Conservation (phyloP, 2,888 invertebrate species). For the Catocala nupta region DNA sequence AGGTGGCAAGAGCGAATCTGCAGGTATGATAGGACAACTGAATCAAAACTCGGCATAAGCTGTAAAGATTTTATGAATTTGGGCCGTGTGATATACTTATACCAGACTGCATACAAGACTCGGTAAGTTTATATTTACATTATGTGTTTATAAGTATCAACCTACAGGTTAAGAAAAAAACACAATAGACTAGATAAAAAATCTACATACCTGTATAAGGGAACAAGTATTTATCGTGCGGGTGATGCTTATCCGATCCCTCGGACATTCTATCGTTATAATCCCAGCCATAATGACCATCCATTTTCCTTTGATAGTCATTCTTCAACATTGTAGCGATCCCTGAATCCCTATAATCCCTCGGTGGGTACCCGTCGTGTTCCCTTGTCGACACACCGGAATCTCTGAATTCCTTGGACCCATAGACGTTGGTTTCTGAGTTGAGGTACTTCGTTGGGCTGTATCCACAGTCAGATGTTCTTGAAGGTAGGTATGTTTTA, state of each 20-base stretch:
- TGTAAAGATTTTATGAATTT: too few species aligned
- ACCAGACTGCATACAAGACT: too few species aligned
- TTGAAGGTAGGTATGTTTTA: slow-evolving; percentile 77
- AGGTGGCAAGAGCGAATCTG: too few species aligned
- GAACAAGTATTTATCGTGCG: slow-evolving; percentile 93
- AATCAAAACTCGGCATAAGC: too few species aligned
- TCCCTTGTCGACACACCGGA: slow-evolving; percentile 75
- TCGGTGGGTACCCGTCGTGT: slow-evolving; percentile 77
- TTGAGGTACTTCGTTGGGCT: slow-evolving; percentile 82
- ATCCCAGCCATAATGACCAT: slow-evolving; percentile 80
- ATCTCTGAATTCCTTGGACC: slow-evolving; percentile 77
- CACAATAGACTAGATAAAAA: not conserved
- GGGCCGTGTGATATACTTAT: too few species aligned
- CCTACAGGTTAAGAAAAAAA: not conserved
- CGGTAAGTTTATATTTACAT: too few species aligned
- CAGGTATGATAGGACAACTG: too few species aligned
- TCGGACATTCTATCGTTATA: slow-evolving; percentile 90
- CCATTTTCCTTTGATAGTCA: slow-evolving; percentile 84
- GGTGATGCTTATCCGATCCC: slow-evolving; percentile 90
- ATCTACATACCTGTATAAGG: slow-evolving; percentile 90
- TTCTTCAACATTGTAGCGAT: slow-evolving; percentile 85
- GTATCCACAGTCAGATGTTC: slow-evolving; percentile 83
- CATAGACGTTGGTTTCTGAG: slow-evolving; percentile 74
- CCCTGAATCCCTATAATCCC: slow-evolving; percentile 82
- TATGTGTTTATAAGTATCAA: too few species aligned